Evolutionary conservation across 2,797 vertebrate species (phyloP).

Genomic region (Liasis olivaceus): DNA sequence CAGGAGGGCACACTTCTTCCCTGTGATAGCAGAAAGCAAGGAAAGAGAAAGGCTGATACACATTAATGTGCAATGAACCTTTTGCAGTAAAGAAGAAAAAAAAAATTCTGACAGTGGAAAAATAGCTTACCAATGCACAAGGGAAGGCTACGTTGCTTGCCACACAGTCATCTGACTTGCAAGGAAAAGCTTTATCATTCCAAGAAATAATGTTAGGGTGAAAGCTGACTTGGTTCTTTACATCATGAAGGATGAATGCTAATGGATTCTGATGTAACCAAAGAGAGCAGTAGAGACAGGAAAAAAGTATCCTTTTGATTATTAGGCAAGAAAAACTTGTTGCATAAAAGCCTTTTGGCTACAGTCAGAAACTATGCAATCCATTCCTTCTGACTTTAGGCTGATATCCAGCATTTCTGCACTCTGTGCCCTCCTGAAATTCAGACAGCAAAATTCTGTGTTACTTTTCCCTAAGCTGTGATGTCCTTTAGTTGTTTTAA

Average conservation of each 20-base stretch:
- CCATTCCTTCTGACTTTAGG: not conserved
- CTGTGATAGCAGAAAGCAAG: not conserved
- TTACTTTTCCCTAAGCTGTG: not conserved
- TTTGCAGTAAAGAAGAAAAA: not conserved
- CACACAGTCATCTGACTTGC: not conserved
- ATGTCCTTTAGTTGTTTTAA: not conserved
- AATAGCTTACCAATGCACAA: not conserved
- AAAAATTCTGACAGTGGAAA: not conserved
- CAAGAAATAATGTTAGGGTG: not conserved
- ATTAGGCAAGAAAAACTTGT: not conserved
- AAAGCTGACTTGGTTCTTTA: constrained; percentile 17
- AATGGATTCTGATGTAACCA: not conserved
- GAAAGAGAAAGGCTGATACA: constrained; percentile 20
- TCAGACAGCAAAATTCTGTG: not conserved
- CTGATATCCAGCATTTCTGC: not conserved
- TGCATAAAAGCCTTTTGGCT: not conserved
- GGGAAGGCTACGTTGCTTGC: not conserved
- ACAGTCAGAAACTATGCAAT: not conserved
- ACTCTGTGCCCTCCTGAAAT: not conserved
- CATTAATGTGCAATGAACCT: not conserved
- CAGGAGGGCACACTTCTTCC: not conserved
- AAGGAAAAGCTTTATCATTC: not conserved
- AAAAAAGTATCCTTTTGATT: not conserved
- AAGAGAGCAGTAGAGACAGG: not conserved
- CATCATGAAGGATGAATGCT: not conserved